Evolutionary conservation across 2,113 vertebrate genomes (phyloP).

Genomic region (Callospermophilus lateralis): DNA sequence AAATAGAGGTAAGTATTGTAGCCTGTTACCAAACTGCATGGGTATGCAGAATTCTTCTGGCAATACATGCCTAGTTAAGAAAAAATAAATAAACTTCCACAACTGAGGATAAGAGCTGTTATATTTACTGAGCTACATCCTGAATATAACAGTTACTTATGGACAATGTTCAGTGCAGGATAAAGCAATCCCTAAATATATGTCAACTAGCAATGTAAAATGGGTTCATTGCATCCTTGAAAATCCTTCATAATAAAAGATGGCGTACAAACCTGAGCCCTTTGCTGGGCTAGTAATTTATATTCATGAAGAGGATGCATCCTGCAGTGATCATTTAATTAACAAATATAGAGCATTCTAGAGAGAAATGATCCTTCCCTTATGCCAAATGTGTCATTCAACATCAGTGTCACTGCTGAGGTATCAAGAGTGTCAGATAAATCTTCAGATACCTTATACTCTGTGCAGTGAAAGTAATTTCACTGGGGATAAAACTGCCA

Average conservation of each 20-base stretch:
- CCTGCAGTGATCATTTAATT: slow-evolving; percentile 56
- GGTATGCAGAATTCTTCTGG: background rate
- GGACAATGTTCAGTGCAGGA: background rate
- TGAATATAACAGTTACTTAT: slow-evolving; percentile 37
- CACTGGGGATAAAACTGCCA: slow-evolving; percentile 59
- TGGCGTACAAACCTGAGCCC: background rate
- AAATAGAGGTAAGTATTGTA: background rate
- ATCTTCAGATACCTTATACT: slow-evolving; percentile 61
- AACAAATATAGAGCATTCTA: slow-evolving; percentile 72
- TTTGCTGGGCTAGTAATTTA: slow-evolving; percentile 5
- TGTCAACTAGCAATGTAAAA: background rate
- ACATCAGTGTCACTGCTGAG: slow-evolving; percentile 44
- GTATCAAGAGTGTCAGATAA: slow-evolving; percentile 61
- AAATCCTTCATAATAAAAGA: slow-evolving; percentile 65
- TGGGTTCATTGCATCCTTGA: background rate
- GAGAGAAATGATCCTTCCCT: slow-evolving; percentile 67
- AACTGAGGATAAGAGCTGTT: background rate
- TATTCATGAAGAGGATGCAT: slow-evolving; percentile 61
- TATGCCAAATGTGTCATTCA: slow-evolving; percentile 54
- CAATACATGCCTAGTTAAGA: background rate
- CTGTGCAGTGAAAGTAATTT: slow-evolving; percentile 67
- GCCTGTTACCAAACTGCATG: background rate
- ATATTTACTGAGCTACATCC: background rate
- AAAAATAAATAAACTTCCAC: background rate
- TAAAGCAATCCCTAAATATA: slow-evolving; percentile 43